Evolutionary conservation across 2,797 vertebrate genomes (phyloP), one percentile per base, ranked within the genome.

Genomic region (Cirrhinus molitorella): DNA sequence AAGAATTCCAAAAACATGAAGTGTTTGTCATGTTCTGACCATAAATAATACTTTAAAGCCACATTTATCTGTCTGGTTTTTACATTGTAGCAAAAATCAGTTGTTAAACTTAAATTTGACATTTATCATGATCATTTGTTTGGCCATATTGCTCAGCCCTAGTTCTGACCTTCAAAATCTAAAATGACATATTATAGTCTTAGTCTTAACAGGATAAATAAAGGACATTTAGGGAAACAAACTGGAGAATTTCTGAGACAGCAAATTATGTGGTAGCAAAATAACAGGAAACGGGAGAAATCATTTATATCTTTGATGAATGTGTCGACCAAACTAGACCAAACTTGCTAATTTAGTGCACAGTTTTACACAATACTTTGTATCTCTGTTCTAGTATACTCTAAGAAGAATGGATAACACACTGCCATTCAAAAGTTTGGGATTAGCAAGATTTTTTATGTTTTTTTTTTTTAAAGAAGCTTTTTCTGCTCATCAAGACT

Each of bases 261-360:
- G 25, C 82, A 84, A 84, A 84, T 75, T 79, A 63, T 34, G 31
- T 63, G 17, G 17, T 23, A 74, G 49, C 6, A 77, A 80, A 83
- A 74, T 77, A 67, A 65, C 51, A 79, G 79, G 79, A 84, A 74
- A 79, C 16, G 63, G 14, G 4, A 11, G 51, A 73, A 57, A 80
- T 70, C 14, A 78, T 72, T 76, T 31, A 85, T 67, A 67, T 40
- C 25, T 59, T 79, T 34, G 10, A 73, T 45, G 45, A 63, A 63
- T 28, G 47, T 43, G 40, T 13, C 49, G 17, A 66, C 59, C 49
- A 77, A 77, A 21, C 34, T 85, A 49, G 28, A 70, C 67, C 17
- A 81, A 83, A 85, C 53, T 63, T 74, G 34, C 19, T 5, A 66
- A 59, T 49, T 23, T 45, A 76, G 37, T 65, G 25, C 21, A 59